Percentiles rank a stretch among this genome's conserved stretches.
phyloP scores from a whole-genome alignment of 1,140 invertebrate species.

The Lethrus apterus region DNA sequence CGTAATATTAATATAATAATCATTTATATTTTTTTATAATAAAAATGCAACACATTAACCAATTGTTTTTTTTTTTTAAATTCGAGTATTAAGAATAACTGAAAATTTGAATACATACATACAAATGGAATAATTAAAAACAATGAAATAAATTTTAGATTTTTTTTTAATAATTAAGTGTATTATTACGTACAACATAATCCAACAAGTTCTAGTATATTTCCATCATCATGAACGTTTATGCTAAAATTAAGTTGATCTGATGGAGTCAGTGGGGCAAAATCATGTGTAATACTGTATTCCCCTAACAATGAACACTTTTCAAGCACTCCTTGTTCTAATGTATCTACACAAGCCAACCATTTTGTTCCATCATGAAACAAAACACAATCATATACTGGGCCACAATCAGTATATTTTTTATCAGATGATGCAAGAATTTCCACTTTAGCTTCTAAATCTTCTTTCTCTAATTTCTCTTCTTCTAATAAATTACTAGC shows the following conservation, averaged over 20 bases:
- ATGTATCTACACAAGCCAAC: slow-evolving; percentile 84
- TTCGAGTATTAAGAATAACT: too few relatives aligned
- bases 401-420: slow-evolving; percentile 75
- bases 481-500: slow-evolving; percentile 46
- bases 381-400: slow-evolving; percentile 88
- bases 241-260: slow-evolving; percentile 87
- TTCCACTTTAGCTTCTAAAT: slow-evolving; percentile 81
- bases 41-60: too few relatives aligned
- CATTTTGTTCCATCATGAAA: slow-evolving; percentile 79
- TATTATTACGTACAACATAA: slow-evolving; percentile 88
- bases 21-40: too few relatives aligned
- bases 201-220: slow-evolving; percentile 86
- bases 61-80: too few relatives aligned
- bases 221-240: slow-evolving; percentile 89
- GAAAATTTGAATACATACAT: too few relatives aligned
- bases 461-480: slow-evolving; percentile 83
- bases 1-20: too few relatives aligned
- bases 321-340: slow-evolving; percentile 71
- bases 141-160: too few relatives aligned
- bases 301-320: slow-evolving; percentile 73
- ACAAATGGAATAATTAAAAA: background rate
- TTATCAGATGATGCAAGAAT: slow-evolving; percentile 78
- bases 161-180: too few relatives aligned
- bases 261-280: slow-evolving; percentile 60
- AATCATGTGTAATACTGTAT: slow-evolving; percentile 76